These are phyloP conservation scores for Clanis bilineata DNA, from an alignment of 2,888 invertebrate genomes.

Conservation along the genomic window DNA sequence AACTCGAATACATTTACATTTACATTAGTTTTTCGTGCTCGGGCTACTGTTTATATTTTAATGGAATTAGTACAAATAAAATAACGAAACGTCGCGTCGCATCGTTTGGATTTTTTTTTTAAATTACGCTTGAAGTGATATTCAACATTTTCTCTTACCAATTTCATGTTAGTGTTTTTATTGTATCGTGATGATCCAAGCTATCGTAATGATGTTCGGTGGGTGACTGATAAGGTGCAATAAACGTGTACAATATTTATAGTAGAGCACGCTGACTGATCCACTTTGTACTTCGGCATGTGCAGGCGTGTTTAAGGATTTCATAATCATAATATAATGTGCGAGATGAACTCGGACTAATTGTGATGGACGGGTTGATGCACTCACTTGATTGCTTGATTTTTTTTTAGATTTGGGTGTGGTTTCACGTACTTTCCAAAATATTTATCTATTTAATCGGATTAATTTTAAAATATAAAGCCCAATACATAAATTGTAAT, in stretches of 20 bases:
- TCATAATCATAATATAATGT: slow-evolving; percentile 63
- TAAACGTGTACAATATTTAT: slow-evolving; percentile 66
- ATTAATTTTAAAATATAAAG: too few species aligned
- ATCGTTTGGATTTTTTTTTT: too few species aligned
- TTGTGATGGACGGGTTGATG: slow-evolving; percentile 58
- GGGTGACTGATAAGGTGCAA: slow-evolving; percentile 61
- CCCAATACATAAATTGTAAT: too few species aligned
- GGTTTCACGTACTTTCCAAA: too few species aligned
- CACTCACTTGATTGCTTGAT: slow-evolving; percentile 5
- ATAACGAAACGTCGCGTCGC: too few species aligned
- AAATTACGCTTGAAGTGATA: too few species aligned
- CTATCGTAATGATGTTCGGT: slow-evolving; percentile 43
- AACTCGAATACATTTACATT: too few species aligned
- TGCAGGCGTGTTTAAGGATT: slow-evolving; percentile 59
- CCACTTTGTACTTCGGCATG: slow-evolving; percentile 50
- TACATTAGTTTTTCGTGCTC: too few species aligned
- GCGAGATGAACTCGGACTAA: slow-evolving; percentile 62
- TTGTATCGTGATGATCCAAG: slow-evolving; percentile 19
- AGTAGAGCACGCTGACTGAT: slow-evolving; percentile 59
- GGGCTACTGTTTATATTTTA: too few species aligned
- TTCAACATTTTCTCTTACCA: background rate
- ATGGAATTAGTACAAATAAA: too few species aligned
- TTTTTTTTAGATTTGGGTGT: background rate
- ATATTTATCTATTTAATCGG: too few species aligned
- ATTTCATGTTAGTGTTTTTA: background rate